Percentiles rank a stretch among this genome's conserved stretches.
Evolutionary conservation across 2,797 vertebrate species (phyloP).

Genomic region (Lagorchestes hirsutus): DNA sequence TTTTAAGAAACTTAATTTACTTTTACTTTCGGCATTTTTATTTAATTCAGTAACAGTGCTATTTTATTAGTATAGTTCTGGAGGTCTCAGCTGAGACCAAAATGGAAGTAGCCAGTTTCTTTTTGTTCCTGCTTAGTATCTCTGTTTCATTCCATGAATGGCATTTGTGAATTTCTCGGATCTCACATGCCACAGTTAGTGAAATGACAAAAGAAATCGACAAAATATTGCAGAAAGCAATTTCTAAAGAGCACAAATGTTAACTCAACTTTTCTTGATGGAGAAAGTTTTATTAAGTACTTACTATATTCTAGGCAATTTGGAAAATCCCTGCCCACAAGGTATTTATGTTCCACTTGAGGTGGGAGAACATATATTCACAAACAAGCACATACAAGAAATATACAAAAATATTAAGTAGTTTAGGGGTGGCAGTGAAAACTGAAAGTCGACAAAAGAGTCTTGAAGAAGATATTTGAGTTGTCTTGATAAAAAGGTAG

Average conservation of each 20-base stretch:
- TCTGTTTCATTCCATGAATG: background rate
- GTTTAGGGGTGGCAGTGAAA: background rate
- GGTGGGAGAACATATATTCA: background rate
- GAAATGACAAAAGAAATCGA: background rate
- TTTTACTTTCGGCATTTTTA: slow-evolving; percentile 1
- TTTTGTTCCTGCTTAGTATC: background rate
- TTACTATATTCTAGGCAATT: background rate
- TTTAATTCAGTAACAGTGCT: slow-evolving; percentile 6
- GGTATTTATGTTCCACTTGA: background rate
- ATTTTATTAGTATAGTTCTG: background rate
- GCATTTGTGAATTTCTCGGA: background rate
- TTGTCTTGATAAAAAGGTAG: background rate
- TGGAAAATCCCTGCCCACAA: background rate
- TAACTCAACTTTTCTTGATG: background rate
- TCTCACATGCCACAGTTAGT: background rate
- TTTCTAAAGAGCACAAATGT: background rate
- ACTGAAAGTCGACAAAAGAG: background rate
- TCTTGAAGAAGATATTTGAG: background rate
- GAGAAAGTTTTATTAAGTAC: background rate
- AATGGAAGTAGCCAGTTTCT: background rate
- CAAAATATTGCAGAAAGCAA: background rate
- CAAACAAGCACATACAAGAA: background rate
- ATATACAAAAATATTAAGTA: background rate
- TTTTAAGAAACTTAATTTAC: slow-evolving; percentile 9
- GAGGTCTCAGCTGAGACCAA: slow-evolving; percentile 2